Base-by-base conservation (phyloP, 2,888 invertebrate species). In the Nudaria mundana region DNA sequence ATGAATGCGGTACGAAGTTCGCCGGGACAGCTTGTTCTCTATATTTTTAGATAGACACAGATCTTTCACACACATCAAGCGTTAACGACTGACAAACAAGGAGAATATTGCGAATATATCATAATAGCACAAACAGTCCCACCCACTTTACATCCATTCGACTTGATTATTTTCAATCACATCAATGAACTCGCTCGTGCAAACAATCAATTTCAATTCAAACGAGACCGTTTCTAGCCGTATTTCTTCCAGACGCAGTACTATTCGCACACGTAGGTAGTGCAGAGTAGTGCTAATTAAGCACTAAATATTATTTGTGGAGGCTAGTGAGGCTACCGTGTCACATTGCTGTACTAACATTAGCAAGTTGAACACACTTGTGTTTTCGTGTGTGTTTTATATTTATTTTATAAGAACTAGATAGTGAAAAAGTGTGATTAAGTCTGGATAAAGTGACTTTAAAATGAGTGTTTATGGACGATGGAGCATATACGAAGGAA, bases 221-320 rank as follows among this genome's bases (percentile, higher is more conserved):
- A 52, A 48, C 63, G 52, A 49, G 59, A 56, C 48, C 52, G 61
- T 56, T 52, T 41, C n/a, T n/a, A n/a, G 5, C 5, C 18, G 18
- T 18, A 18, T 3, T 18, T n/a, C n/a, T 34, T 28, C 48, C 34
- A 39, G 36, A 40, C 66, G 67, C 59, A 51, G 62, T 73, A 63
- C 73, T 78, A 75, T 85, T 84, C 79, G 84, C 84, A 75, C 76
- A 83, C 78, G 81, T 80, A n/a, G n/a, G n/a, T n/a, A n/a, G n/a
- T n/a, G n/a, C n/a, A n/a, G n/a, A n/a, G n/a, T n/a, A 75, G 75
- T 74, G 84, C 83, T 88, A 86, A 88, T 85, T 76, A 85, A 82
- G 79, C 81, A 76, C 81, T 86, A 86, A 85, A 86, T 71, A 78
- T 74, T 75, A 66, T 77, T 76, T 74, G 74, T 66, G 66, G 71